phyloP scores from a whole-genome alignment of 2,113 vertebrate genomes.

The Catharus minimus region DNA sequence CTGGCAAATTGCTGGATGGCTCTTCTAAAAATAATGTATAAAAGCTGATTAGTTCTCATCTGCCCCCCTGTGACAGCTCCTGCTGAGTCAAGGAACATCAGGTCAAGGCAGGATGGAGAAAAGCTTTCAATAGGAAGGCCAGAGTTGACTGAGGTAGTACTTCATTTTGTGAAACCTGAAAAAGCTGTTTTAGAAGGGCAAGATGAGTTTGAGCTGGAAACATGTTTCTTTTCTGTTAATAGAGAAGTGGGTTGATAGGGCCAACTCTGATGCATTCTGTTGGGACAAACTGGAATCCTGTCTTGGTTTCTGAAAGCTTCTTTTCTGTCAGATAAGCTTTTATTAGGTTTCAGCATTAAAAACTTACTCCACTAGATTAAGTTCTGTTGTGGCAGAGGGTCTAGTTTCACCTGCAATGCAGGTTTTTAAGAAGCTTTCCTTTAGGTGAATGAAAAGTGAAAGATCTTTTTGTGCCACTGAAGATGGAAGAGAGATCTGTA shows the following conservation, averaged over 20 bases:
- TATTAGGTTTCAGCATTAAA: not conserved
- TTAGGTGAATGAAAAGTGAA: not conserved
- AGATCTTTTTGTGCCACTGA: not conserved
- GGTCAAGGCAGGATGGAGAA: not conserved
- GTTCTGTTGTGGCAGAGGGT: not conserved
- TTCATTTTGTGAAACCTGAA: not conserved
- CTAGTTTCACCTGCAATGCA: not conserved
- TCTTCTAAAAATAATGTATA: not conserved
- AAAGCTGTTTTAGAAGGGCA: not conserved
- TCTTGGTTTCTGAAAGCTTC: not conserved
- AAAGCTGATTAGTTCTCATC: not conserved
- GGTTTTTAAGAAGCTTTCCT: not conserved
- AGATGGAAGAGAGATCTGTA: not conserved
- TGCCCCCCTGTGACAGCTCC: not conserved
- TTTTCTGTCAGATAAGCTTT: not conserved
- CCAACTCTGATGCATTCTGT: accelerated
- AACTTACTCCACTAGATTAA: not conserved
- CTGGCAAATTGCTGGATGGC: not conserved
- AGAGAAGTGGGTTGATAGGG: not conserved
- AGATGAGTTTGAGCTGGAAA: not conserved
- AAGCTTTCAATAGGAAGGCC: not conserved
- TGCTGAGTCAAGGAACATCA: not conserved
- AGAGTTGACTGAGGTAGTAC: not conserved
- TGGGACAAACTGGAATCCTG: not conserved
- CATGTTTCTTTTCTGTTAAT: not conserved